Base-by-base conservation (phyloP, 2,113 vertebrate genomes). In the Galemys pyrenaicus region DNA sequence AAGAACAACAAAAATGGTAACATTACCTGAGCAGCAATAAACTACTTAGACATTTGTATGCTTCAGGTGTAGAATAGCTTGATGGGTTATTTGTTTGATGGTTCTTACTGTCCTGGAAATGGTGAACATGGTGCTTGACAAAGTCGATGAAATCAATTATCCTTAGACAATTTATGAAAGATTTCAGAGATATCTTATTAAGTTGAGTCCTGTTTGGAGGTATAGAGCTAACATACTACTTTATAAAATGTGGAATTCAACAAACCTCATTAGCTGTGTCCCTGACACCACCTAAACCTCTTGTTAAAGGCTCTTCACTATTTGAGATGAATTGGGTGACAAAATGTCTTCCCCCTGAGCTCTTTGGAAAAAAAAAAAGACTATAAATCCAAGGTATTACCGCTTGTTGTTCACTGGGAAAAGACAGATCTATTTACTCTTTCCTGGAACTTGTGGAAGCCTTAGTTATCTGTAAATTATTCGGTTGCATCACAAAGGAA, bases 281-380 rank as follows among this genome's bases (percentile, higher is more conserved):
- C 62, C 77, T 88, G 77, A 74, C 11, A 71, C 28, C 37, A 71
- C 22, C 54, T 46, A 84, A 71, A 90, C 44, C 91, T 86, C 46
- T 90, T 68, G 11, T 79, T 94, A 95, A 86, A 96, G 20, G 17
- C 11, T 86, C 49, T 93, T 86, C 46, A 41, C 44, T 71, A 58
- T 44, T 67, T 95, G 51, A 95, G 68, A 80, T 87, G 32, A 96
- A 96, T 71, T 91, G 37, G 56, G 58, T 0, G 9, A 30, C 74
- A 85, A 87, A 90, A 56, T 74, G 49, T 87, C 62, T 94, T 96
- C 46, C 30, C 68, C n/a, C 30, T 62, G 81, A 88, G 73, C 20
- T 92, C 78, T 86, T 94, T 79, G n/a, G 83, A 56, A 87, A 91
- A 94, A 92, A 94, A 92, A 44, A 16, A 92, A 91, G 74, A 91